Evolutionary conservation across 2,888 invertebrate genomes (phyloP).

Genomic region (Proisotoma minuta): DNA sequence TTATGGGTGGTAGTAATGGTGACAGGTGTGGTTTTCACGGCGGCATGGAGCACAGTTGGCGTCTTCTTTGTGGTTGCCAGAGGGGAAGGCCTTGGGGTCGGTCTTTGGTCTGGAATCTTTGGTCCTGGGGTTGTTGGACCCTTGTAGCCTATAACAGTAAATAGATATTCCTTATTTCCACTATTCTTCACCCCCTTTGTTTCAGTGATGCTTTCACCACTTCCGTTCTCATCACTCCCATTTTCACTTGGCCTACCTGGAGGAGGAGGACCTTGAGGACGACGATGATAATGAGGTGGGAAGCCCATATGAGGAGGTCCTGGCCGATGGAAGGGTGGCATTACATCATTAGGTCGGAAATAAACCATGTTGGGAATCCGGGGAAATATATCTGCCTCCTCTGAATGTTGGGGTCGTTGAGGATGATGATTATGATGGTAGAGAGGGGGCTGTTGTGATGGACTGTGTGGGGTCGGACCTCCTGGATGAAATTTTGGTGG

Average conservation of each 20-base stretch:
- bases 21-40: constrained; percentile 37
- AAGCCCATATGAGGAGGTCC: constrained; percentile 5
- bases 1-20: constrained; percentile 37
- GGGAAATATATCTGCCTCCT: constrained; percentile 42
- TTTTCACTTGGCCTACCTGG: not conserved
- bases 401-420: constrained; percentile 27
- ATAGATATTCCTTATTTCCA: constrained; percentile 29
- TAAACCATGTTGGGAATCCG: constrained; percentile 43
- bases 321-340: constrained; percentile 14
- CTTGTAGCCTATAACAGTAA: constrained; percentile 30
- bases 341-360: constrained; percentile 42
- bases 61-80: constrained; percentile 17
- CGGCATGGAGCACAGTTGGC: constrained; percentile 39
- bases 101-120: not conserved
- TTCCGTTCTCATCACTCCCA: not conserved
- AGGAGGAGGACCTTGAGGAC: constrained; percentile 2
- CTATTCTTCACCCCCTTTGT: constrained; percentile 36
- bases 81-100: not conserved
- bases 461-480: constrained; percentile 13
- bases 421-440: constrained; percentile 34
- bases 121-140: constrained; percentile 9
- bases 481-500: constrained; percentile 13
- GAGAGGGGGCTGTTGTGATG: not conserved
- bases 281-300: not conserved
- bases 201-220: constrained; percentile 23